Base-by-base conservation (phyloP, 2,113 vertebrate genomes). In the Myocastor coypus region DNA sequence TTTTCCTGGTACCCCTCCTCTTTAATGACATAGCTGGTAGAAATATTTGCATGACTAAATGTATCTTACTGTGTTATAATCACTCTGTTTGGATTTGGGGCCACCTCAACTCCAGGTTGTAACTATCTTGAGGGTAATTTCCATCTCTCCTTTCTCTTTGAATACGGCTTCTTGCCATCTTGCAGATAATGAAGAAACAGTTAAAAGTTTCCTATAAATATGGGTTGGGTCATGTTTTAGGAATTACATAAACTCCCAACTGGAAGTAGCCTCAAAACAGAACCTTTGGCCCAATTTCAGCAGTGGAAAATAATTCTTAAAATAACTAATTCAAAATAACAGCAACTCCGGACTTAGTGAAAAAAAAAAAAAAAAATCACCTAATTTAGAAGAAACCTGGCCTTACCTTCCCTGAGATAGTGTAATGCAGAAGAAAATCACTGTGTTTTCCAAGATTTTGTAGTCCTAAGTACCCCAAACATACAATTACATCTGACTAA, bases 271-370 rank as follows among this genome's bases (percentile, higher is more conserved):
- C 57, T 95, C 42, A 66, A 64, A 30, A 63, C 26, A 66, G 34
- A 85, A 32, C 7, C 26, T 55, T 40, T 50, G 52, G 55, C 32
- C 91, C 71, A 40, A 61, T 94, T 83, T 91, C 75, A 93, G 82
- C 28, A 3, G 19, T 66, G 61, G 82, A 87, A 96, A 89, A 86
- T 59, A 34, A 94, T 90, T 95, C 52, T 80, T 92, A 20, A 94
- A 96, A 91, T 22, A 93, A 77, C 26, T 92, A 81, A 88, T 61
- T 81, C 42, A 84, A 93, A 81, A 59, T 77, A 71, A 87, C 19
- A 64, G 34, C 50, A 78, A 84, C 32, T 83, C 61, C 37, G 52
- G 69, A 64, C 55, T 69, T 61, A 61, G 59, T 69, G 68, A 6
- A 66, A 80, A 80, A 80, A 55, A 80, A 80, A 80, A 55, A 46